Conservation (phyloP, 2,113 vertebrate species). For the Pantherophis guttatus region DNA sequence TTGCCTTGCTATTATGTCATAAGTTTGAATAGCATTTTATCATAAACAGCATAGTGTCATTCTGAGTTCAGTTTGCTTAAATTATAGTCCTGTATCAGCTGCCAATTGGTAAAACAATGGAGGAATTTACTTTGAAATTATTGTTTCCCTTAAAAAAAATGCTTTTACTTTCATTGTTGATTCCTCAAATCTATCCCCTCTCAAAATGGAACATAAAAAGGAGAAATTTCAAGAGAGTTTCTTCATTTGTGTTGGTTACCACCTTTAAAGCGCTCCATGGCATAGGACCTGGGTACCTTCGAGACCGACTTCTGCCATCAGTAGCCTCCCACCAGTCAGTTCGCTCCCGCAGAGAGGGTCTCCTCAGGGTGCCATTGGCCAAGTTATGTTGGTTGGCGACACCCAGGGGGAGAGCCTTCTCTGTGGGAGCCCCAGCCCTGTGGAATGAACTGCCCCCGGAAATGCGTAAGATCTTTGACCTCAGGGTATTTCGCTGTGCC, state of each 20-base stretch:
- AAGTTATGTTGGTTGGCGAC: no score
- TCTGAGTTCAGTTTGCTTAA: not conserved
- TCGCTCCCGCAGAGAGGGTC: no score
- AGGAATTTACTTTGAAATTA: not conserved
- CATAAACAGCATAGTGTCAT: not conserved
- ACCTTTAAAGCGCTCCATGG: no score
- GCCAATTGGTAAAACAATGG: not conserved
- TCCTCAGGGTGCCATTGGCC: no score
- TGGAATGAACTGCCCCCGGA: no score
- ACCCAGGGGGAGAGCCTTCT: no score
- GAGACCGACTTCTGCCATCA: no score
- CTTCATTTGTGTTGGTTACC: not conserved
- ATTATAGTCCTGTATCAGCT: not conserved
- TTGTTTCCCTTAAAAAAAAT: not conserved
- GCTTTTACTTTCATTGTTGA: not conserved
- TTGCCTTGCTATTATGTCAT: not conserved
- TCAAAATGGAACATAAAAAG: not conserved
- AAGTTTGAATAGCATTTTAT: not conserved
- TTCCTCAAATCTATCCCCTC: not conserved
- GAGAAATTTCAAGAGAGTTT: not conserved
- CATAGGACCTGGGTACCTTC: no score
- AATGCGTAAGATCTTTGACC: no score
- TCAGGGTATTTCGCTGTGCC: no score
- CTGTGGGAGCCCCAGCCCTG: no score
- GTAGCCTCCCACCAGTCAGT: no score